Base-by-base conservation (phyloP, 2,797 vertebrate genomes). In the Champsocephalus esox region DNA sequence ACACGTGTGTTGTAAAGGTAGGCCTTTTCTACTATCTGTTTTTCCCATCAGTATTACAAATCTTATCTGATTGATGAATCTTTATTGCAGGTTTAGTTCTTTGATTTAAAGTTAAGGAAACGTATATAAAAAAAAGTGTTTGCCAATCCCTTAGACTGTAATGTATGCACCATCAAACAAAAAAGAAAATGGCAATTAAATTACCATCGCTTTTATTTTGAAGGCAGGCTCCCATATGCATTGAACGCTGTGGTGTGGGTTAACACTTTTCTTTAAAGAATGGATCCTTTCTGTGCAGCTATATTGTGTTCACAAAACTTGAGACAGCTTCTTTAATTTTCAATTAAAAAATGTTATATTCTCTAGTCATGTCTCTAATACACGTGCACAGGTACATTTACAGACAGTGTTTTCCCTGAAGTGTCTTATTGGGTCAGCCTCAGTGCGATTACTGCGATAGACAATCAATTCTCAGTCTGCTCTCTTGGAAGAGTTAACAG, bases 381-480 rank as follows among this genome's bases (percentile, higher is more conserved):
- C 61, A 38, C 69, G 62, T 11, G 8, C 50, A 56, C 56, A 74
- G 21, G 48, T 58, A 68, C 72, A 71, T 64, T 62, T 28, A 38
- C 34, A 38, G 34, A 38, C 21, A 66, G 51, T 64, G 49, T 67
- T 76, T 77, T 56, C 63, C 58, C 75, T 75, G 71, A 50, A 69
- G 6, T 75, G 59, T 71, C 54, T 59, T 34, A 73, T 63, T 70
- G 59, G 81, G 72, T 85, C 77, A 80, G 43, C 41, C 38, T 49
- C 21, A 60, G 48, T 68, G 51, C 60, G 28, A 28, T 28, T 28
- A 28, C 28, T 28, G 28, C 28, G 68, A 28, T 10, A 32, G 56
- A 77, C 63, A 79, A 85, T 88, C 81, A 67, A 77, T 86, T 67
- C 57, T 67, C 69, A 48, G 72, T 70, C 64, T 63, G 45, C 55